phyloP scores from a whole-genome alignment of 92 coral and sea anemone species.

The Ricordea florida region DNA sequence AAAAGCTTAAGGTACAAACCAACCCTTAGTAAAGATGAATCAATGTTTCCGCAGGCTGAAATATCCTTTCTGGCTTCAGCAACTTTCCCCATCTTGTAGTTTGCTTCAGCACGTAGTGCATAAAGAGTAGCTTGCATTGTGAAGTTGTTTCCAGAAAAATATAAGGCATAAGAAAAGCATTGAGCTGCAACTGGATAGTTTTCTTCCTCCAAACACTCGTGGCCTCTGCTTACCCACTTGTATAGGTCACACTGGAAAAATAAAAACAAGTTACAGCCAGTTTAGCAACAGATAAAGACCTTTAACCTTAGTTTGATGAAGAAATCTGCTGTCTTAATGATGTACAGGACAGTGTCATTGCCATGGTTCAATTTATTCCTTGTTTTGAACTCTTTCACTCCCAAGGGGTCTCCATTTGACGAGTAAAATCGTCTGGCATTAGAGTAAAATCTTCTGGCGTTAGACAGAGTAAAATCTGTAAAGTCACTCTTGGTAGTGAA shows the following conservation, averaged over 20 bases:
- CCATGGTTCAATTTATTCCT: no score
- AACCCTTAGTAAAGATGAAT: slow-evolving; percentile 26
- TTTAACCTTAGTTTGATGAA: no score
- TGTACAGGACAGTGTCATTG: no score
- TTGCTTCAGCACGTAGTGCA: slow-evolving; percentile 51
- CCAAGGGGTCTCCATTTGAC: no score
- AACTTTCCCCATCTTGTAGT: slow-evolving; percentile 23
- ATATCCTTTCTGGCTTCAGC: slow-evolving; percentile 42
- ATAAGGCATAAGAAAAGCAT: slow-evolving; percentile 44
- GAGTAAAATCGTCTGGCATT: no score
- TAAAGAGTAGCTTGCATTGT: slow-evolving; percentile 11
- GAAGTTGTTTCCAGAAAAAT: slow-evolving; percentile 6
- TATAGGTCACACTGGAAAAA: slow-evolving; percentile 26
- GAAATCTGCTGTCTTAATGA: no score
- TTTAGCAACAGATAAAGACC: not conserved
- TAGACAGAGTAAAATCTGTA: no score
- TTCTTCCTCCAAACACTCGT: slow-evolving; percentile 8
- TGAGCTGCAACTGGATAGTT: slow-evolving; percentile 19
- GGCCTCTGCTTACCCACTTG: slow-evolving; percentile 52
- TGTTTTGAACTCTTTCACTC: no score
- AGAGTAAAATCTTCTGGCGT: no score
- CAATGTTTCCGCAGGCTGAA: slow-evolving; percentile 16
- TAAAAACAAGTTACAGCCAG: not conserved
- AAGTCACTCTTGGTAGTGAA: no score
- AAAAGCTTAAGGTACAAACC: not conserved